These are phyloP conservation scores for Cossypha dichroa DNA, from an alignment of 2,797 vertebrate genomes.

Conservation along the genomic window DNA sequence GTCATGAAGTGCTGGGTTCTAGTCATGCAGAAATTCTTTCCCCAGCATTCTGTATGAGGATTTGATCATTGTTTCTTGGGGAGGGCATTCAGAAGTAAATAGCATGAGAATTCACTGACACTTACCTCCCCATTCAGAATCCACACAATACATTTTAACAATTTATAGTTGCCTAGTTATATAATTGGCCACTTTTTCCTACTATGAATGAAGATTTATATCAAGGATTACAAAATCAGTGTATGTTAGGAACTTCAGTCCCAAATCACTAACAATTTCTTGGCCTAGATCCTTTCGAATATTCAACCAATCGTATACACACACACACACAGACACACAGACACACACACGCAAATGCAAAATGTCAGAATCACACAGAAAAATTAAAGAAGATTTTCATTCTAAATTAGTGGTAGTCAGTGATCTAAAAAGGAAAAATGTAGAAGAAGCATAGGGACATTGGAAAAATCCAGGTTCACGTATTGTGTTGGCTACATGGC, in stretches of 20 bases:
- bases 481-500: not conserved
- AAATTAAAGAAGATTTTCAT: not conserved
- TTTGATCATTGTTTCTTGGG: not conserved
- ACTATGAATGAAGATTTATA: not conserved
- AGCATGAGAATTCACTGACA: not conserved
- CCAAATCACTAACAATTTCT: not conserved
- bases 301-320: not conserved
- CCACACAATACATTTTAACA: not conserved
- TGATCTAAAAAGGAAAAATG: not conserved
- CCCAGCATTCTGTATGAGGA: not conserved
- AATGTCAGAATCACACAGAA: not conserved
- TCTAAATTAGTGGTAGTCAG: not conserved
- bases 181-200: not conserved
- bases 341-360: not conserved
- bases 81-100: not conserved
- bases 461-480: not conserved
- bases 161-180: not conserved
- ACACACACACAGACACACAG: no score
- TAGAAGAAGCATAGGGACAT: rapidly evolving
- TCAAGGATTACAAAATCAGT: not conserved
- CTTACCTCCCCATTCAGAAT: not conserved
- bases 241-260: not conserved
- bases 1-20: not conserved
- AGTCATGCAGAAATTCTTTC: not conserved
- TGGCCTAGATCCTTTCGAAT: not conserved